Conservation (phyloP, 2,797 vertebrate genomes). For the Labroides dimidiatus region DNA sequence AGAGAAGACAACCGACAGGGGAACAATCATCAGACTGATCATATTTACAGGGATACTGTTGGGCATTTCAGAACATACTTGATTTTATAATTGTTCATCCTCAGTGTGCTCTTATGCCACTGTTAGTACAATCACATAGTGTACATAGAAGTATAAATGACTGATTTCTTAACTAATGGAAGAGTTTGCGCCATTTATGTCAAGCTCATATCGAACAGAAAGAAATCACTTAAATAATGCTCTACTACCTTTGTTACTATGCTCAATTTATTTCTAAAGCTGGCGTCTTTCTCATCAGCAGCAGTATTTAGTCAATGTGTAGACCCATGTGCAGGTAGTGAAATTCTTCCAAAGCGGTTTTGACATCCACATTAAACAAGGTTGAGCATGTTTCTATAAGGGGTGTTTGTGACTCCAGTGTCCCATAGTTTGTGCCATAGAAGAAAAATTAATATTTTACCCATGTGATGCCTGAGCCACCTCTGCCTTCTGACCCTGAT, state of each 20-base stretch:
- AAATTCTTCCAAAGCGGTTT: neutral
- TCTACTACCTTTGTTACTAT: neutral
- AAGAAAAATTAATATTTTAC: neutral
- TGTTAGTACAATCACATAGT: conserved; percentile 43
- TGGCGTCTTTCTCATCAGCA: neutral
- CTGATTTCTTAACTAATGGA: neutral
- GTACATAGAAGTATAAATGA: neutral
- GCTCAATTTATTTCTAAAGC: neutral
- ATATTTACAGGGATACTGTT: conserved; percentile 3
- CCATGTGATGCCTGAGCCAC: conserved; percentile 4
- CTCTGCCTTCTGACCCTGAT: neutral
- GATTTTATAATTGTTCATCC: neutral
- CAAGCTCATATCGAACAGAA: neutral
- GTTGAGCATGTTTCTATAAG: neutral
- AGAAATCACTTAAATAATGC: neutral
- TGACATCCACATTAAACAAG: neutral
- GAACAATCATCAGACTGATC: neutral
- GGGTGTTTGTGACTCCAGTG: neutral
- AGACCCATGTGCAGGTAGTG: conserved; percentile 4
- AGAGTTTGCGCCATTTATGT: conserved; percentile 15
- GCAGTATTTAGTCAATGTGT: neutral
- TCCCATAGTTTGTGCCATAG: conserved; percentile 26
- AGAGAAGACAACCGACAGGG: conserved; percentile 1
- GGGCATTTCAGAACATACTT: neutral
- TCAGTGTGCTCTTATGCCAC: conserved; percentile 1